Conservation (phyloP, 2,113 vertebrate species). For the Nyctibius bracteatus region DNA sequence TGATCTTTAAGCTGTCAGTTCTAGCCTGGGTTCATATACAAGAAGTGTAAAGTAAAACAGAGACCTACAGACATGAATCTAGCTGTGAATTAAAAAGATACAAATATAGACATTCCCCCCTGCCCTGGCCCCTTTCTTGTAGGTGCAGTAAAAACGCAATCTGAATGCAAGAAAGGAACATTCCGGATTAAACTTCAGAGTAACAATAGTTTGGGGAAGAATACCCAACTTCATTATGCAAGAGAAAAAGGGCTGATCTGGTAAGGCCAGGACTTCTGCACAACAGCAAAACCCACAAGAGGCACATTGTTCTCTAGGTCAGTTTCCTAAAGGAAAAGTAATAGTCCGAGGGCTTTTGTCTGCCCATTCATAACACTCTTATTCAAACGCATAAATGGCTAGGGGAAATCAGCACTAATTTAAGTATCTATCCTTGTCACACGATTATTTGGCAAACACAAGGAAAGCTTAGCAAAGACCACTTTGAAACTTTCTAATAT, state of each 20-base stretch:
- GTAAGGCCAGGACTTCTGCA: not conserved
- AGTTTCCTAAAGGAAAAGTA: not conserved
- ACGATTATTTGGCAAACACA: not conserved
- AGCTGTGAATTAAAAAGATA: not conserved
- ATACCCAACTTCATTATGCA: not conserved
- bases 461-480: not conserved
- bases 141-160: not conserved
- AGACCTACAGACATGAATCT: not conserved
- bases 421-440: not conserved
- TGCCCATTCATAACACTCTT: not conserved
- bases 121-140: not conserved
- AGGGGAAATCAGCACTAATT: not conserved
- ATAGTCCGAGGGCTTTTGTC: not conserved
- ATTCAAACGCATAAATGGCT: not conserved
- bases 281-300: not conserved
- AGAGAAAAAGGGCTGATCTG: not conserved
- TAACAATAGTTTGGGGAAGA: not conserved
- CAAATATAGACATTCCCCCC: not conserved
- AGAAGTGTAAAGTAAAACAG: not conserved
- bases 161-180: not conserved
- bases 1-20: not conserved
- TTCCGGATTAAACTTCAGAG: not conserved
- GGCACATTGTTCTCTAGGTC: not conserved
- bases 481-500: slow-evolving; percentile 36
- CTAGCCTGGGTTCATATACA: not conserved